These are phyloP conservation scores for Palythoa heliodiscus DNA, from an alignment of 92 coral and sea anemone species.

Conservation along the genomic window DNA sequence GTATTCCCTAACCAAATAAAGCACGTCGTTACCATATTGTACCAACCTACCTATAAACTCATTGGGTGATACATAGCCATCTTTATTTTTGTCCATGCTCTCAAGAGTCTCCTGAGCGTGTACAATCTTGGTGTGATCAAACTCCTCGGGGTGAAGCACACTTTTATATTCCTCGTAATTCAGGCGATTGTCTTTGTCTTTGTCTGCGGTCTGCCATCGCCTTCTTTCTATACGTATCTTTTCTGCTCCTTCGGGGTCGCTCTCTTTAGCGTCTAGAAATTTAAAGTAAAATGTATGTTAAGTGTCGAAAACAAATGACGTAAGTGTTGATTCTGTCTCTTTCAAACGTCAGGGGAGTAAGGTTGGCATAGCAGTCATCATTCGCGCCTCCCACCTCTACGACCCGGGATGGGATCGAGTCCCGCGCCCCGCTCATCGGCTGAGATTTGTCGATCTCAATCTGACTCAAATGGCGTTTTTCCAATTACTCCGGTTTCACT, in stretches of 20 bases:
- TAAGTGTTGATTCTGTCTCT: too few relatives aligned
- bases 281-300: background rate
- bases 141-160: conserved; percentile 27
- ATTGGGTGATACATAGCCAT: conserved; percentile 12
- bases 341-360: too few relatives aligned
- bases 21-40: background rate
- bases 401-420: too few relatives aligned
- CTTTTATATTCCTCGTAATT: conserved; percentile 15
- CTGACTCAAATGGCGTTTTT: too few relatives aligned
- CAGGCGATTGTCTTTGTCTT: conserved; percentile 14
- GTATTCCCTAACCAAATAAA: too few relatives aligned
- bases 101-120: conserved; percentile 11
- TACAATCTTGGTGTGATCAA: conserved; percentile 25
- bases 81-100: background rate
- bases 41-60: conserved; percentile 3
- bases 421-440: too few relatives aligned
- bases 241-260: conserved; percentile 22
- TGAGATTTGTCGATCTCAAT: too few relatives aligned
- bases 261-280: background rate
- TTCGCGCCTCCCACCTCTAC: too few relatives aligned
- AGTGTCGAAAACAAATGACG: too few relatives aligned
- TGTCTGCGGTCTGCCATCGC: conserved; percentile 21
- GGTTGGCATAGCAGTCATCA: too few relatives aligned
- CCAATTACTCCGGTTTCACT: too few relatives aligned
- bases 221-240: background rate